Evolutionary conservation across 1,140 invertebrate genomes (phyloP).

Genomic region (Lepidostoma basale): DNA sequence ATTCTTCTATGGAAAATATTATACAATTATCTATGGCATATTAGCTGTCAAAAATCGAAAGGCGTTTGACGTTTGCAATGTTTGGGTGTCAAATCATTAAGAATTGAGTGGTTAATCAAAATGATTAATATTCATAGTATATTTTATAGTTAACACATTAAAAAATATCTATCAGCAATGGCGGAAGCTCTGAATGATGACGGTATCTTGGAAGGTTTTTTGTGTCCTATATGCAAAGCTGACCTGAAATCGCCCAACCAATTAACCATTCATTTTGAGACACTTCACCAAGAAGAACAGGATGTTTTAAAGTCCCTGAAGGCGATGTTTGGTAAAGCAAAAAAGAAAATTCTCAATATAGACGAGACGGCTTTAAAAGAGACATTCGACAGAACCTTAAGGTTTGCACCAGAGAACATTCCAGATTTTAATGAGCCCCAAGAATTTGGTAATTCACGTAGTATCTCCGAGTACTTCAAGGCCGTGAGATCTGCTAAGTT

Average conservation of each 20-base stretch:
- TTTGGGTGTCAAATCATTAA: background rate
- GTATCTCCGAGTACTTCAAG: slow-evolving; percentile 81
- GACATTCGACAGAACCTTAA: slow-evolving; percentile 60
- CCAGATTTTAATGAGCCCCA: slow-evolving; percentile 64
- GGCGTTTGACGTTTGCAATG: slow-evolving; percentile 8
- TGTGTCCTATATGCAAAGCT: slow-evolving; percentile 91
- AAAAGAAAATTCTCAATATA: slow-evolving; percentile 84
- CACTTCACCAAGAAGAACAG: slow-evolving; percentile 85
- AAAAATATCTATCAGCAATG: slow-evolving; percentile 14
- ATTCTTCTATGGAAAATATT: too few relatives aligned
- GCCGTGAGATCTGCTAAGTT: slow-evolving; percentile 67
- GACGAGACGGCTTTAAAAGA: slow-evolving; percentile 70
- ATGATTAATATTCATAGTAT: background rate
- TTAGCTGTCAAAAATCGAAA: slow-evolving; percentile 7
- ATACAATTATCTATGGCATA: too few relatives aligned
- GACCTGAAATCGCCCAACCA: slow-evolving; percentile 83
- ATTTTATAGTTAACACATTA: background rate
- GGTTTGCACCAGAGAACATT: slow-evolving; percentile 41
- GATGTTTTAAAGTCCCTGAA: slow-evolving; percentile 90
- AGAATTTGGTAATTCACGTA: slow-evolving; percentile 68
- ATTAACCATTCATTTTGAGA: slow-evolving; percentile 87
- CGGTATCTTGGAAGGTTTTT: slow-evolving; percentile 85
- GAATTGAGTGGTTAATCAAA: background rate
- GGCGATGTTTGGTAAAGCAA: slow-evolving; percentile 88
- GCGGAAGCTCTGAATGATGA: slow-evolving; percentile 51